A percentile compares a stretch with the other conserved stretches of the same genome.
These are phyloP conservation scores for Micromussa lordhowensis DNA, from an alignment of 92 coral and sea anemone genomes.

Conservation along the genomic window DNA sequence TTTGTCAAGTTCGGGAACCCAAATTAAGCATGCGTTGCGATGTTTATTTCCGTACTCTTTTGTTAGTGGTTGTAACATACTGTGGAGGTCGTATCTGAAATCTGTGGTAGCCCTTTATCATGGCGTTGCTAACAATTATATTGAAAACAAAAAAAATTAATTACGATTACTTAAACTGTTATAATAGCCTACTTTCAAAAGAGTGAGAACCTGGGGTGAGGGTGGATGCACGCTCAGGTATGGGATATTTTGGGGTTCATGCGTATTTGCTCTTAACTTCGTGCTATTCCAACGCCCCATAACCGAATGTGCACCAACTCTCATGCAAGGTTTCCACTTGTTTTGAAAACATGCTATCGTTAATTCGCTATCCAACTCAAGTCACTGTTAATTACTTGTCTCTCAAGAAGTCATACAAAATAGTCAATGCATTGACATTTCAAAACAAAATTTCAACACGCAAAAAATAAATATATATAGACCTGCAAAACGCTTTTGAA, in stretches of 20 bases:
- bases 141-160: conserved; percentile 4
- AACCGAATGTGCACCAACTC: conserved; percentile 12
- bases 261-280: conserved; percentile 15
- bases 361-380: not conserved
- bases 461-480: not conserved
- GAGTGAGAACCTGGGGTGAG: conserved; percentile 9
- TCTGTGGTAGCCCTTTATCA: conserved; percentile 57
- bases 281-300: conserved; percentile 8
- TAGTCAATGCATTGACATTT: conserved; percentile 20
- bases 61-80: conserved; percentile 51
- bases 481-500: conserved; percentile 28
- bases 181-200: conserved; percentile 16
- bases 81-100: conserved; percentile 67
- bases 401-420: not conserved
- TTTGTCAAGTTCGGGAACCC: conserved; percentile 56
- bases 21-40: conserved; percentile 41
- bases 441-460: conserved; percentile 8
- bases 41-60: conserved; percentile 58
- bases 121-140: conserved; percentile 56
- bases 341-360: not conserved
- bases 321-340: conserved; percentile 1
- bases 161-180: conserved; percentile 16
- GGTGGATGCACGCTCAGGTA: not conserved
- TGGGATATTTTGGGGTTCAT: conserved; percentile 13
- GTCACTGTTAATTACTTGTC: not conserved